Conservation (phyloP, 1,140 invertebrate genomes). For the Macrobrachium nipponense region DNA sequence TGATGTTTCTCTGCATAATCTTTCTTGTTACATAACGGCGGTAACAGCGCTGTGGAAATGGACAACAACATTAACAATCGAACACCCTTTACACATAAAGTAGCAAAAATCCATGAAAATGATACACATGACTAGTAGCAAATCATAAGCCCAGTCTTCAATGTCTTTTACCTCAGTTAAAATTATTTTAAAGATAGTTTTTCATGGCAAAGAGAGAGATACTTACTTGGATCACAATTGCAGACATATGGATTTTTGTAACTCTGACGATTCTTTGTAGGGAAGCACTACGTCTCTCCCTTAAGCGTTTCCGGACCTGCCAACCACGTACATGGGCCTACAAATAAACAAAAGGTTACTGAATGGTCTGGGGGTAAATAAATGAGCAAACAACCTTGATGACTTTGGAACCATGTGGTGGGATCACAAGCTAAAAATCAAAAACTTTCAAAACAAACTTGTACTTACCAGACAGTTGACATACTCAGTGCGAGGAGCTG, state of each 20-base stretch:
- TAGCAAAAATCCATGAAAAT: not conserved
- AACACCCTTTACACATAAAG: not conserved
- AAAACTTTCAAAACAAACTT: too few relatives aligned
- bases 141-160: not conserved
- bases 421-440: too few relatives aligned
- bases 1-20: not conserved
- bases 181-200: not conserved
- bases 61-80: not conserved
- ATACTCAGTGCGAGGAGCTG: too few relatives aligned
- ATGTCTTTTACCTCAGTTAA: not conserved
- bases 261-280: slow-evolving; percentile 22
- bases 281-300: slow-evolving; percentile 1
- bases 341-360: not conserved
- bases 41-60: slow-evolving; percentile 26
- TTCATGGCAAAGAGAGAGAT: not conserved
- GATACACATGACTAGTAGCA: not conserved
- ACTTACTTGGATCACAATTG: slow-evolving; percentile 37
- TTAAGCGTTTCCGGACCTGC: slow-evolving; percentile 1
- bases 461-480: too few relatives aligned
- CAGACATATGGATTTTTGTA: slow-evolving; percentile 31
- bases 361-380: not conserved
- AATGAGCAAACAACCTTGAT: not conserved
- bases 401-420: too few relatives aligned
- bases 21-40: not conserved
- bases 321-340: slow-evolving; percentile 47